Evolutionary conservation across 2,113 vertebrate genomes (phyloP).

Genomic region (Mormoops blainvillei): DNA sequence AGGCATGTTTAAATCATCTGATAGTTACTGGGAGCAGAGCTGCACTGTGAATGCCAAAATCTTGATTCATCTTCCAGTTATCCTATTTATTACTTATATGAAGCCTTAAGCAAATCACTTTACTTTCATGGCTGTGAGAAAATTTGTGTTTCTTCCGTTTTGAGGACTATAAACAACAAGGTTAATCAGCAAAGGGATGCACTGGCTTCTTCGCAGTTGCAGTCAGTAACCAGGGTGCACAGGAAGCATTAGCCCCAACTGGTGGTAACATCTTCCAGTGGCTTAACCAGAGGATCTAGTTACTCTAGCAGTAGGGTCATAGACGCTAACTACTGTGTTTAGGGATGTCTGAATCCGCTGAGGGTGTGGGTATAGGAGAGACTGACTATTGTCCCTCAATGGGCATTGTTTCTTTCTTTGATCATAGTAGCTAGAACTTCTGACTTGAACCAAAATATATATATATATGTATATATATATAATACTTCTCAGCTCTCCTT

Average conservation of each 20-base stretch:
- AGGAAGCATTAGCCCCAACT: not conserved
- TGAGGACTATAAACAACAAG: not conserved
- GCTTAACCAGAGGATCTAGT: not conserved
- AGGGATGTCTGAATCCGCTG: not conserved
- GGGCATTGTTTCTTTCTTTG: not conserved
- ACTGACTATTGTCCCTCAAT: not conserved
- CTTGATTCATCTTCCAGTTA: not conserved
- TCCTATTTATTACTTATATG: not conserved
- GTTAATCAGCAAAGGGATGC: not conserved
- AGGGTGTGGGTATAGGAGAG: not conserved
- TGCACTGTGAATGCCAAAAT: not conserved
- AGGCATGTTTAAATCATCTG: not conserved
- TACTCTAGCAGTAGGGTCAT: not conserved
- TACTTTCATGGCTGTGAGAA: not conserved
- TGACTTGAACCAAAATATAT: not conserved
- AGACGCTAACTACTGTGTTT: not conserved
- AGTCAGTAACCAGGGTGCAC: not conserved
- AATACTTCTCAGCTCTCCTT: not conserved
- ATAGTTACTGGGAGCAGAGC: not conserved
- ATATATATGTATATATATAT: too few relatives aligned
- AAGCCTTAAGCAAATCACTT: not conserved
- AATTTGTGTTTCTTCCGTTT: not conserved
- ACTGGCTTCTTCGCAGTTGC: not conserved
- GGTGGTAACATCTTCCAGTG: not conserved
- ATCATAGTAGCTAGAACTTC: not conserved